Evolutionary conservation across 1,140 invertebrate genomes (phyloP).

Genomic region (Idris sp.): DNA sequence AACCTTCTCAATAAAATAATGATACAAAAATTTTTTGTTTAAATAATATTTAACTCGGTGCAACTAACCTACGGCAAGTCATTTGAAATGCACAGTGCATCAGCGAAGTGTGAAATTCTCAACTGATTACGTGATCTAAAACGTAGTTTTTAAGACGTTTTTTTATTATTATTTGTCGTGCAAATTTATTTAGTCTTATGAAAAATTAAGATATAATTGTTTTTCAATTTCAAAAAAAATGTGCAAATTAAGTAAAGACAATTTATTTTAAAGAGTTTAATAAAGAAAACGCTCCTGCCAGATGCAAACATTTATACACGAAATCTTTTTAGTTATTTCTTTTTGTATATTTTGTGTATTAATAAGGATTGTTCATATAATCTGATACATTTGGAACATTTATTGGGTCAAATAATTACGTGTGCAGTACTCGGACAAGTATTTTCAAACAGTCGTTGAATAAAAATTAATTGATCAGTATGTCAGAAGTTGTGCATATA

Average conservation of each 20-base stretch:
- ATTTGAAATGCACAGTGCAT: slow-evolving; percentile 46
- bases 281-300: no score
- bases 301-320: no score
- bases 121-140: slow-evolving; percentile 58
- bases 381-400: slow-evolving; percentile 23
- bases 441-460: slow-evolving; percentile 42
- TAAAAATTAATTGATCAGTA: slow-evolving; percentile 52
- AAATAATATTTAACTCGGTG: no score
- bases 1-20: no score
- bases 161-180: slow-evolving; percentile 25
- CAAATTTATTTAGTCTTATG: no score
- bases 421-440: slow-evolving; percentile 38
- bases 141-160: slow-evolving; percentile 51
- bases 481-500: slow-evolving; percentile 11
- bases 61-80: slow-evolving; percentile 57
- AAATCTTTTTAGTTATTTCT: no score
- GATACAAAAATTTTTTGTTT: no score
- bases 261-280: no score
- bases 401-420: slow-evolving; percentile 57
- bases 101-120: slow-evolving; percentile 49
- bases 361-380: slow-evolving; percentile 14
- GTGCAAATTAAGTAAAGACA: no score
- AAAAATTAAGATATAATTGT: no score
- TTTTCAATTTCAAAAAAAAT: no score
- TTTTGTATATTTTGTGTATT: slow-evolving; percentile 15